Percentiles rank a stretch among this genome's conserved stretches.
These are phyloP conservation scores for Etia nguti DNA, from an alignment of 2,113 vertebrate genomes.

Conservation along the genomic window DNA sequence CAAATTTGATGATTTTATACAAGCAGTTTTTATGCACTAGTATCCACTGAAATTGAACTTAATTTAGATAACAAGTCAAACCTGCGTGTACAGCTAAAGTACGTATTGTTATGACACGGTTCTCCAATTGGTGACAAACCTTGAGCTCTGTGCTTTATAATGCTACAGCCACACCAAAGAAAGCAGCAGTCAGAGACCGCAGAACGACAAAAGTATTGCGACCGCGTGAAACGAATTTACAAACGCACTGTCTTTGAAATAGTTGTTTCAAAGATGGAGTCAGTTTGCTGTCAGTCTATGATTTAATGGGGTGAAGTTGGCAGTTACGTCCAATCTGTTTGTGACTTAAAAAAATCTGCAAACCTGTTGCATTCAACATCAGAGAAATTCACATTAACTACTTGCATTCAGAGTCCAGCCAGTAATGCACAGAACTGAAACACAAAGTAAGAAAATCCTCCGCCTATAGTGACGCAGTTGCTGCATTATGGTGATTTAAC, in stretches of 20 bases:
- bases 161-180: neutral
- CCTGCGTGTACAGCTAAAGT: neutral
- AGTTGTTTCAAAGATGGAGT: neutral
- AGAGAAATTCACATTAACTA: neutral
- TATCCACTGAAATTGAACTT: neutral
- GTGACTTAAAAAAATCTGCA: neutral
- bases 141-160: neutral
- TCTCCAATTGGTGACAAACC: neutral
- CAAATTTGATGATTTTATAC: neutral
- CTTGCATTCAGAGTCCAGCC: neutral
- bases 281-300: neutral
- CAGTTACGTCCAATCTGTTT: neutral
- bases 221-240: neutral
- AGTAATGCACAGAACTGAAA: neutral
- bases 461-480: neutral
- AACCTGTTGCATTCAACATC: neutral
- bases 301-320: neutral
- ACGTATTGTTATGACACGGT: neutral
- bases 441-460: neutral
- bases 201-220: neutral
- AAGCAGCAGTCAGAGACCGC: neutral
- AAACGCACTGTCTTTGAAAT: accelerated
- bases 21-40: neutral
- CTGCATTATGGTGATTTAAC: neutral
- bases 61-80: neutral